Evolutionary conservation across 2,113 vertebrate genomes (phyloP).

Genomic region (Diphyllodes magnificus): DNA sequence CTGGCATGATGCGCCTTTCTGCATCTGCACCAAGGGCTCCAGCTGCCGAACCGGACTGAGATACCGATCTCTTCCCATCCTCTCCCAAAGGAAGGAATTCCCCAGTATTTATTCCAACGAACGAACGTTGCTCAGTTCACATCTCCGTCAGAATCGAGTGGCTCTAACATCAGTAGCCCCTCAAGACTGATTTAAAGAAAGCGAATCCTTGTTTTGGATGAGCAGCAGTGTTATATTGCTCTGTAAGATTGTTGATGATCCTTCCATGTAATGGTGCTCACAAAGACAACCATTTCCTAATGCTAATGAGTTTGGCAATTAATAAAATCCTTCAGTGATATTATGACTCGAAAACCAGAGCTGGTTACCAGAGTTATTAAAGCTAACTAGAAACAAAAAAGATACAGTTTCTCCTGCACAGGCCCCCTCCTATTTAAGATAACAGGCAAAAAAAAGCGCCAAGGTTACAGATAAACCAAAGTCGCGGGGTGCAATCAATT

Average conservation of each 20-base stretch:
- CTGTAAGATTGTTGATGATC: neutral
- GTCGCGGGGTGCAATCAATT: neutral
- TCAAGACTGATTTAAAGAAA: neutral
- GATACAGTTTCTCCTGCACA: neutral
- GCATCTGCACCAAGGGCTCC: neutral
- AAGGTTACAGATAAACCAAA: neutral
- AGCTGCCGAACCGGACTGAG: neutral
- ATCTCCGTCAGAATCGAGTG: neutral
- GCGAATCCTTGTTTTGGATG: neutral
- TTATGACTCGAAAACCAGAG: neutral
- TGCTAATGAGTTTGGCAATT: neutral
- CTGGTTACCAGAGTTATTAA: neutral
- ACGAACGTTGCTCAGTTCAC: rapidly evolving
- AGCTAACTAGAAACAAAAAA: neutral
- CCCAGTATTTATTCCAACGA: neutral
- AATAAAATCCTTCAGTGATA: neutral
- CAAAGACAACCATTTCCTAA: neutral
- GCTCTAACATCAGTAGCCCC: neutral
- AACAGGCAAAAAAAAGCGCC: neutral
- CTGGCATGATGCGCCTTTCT: neutral
- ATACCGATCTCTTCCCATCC: neutral
- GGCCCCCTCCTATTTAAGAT: rapidly evolving
- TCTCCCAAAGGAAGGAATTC: neutral
- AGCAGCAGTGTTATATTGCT: neutral
- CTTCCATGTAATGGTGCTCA: neutral